These are phyloP conservation scores for Busseola fusca DNA, from an alignment of 2,888 invertebrate genomes.

Conservation along the genomic window DNA sequence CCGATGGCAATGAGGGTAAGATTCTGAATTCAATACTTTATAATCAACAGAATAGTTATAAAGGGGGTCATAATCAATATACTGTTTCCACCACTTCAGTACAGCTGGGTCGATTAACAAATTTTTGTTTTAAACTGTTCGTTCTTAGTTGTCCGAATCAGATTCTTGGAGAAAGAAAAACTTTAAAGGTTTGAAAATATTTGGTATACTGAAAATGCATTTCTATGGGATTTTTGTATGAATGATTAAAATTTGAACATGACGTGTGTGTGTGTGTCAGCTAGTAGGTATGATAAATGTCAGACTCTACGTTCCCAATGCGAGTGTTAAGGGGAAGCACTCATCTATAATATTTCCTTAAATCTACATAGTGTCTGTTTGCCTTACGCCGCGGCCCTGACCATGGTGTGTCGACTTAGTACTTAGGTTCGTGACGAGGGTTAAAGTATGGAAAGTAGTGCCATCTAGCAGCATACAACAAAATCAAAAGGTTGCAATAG, in stretches of 20 bases:
- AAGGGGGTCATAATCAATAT: not conserved
- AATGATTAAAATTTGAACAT: not conserved
- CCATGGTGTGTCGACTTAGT: no score
- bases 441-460: no score
- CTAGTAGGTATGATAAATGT: not conserved
- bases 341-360: slow-evolving; percentile 21
- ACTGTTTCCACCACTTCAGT: no score
- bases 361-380: slow-evolving; percentile 24
- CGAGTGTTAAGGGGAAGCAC: not conserved
- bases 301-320: not conserved
- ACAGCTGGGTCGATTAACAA: not conserved
- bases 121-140: no score
- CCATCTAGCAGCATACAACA: no score
- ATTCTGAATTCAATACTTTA: not conserved
- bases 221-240: not conserved
- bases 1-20: slow-evolving; percentile 93
- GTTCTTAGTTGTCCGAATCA: no score
- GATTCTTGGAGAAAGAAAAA: not conserved
- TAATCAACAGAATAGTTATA: not conserved
- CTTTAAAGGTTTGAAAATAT: not conserved
- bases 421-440: no score
- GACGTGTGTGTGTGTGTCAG: not conserved
- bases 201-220: not conserved
- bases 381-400: slow-evolving; percentile 8
- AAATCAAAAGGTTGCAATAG: no score